Evolutionary conservation across 1,140 invertebrate genomes (phyloP).

Genomic region (Leptopilina clavipes): DNA sequence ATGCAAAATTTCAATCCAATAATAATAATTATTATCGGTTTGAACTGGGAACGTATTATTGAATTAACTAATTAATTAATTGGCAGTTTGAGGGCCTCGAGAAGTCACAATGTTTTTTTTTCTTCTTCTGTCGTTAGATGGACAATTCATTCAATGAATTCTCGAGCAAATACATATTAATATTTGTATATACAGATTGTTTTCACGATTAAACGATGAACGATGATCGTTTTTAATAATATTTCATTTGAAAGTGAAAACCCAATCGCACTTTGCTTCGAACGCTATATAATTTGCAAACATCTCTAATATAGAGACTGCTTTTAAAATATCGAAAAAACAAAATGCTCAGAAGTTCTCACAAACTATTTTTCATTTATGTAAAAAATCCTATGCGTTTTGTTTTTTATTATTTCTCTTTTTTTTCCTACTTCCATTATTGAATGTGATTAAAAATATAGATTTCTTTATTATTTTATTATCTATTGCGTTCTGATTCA

Average conservation of each 20-base stretch:
- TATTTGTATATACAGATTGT: background rate
- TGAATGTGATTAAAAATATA: constrained; percentile 36
- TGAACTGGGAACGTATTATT: constrained; percentile 34
- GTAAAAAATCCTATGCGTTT: constrained; percentile 8
- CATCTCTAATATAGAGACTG: constrained; percentile 63
- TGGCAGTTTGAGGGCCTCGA: constrained; percentile 9
- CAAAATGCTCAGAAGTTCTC: constrained; percentile 38
- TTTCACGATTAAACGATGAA: constrained; percentile 1
- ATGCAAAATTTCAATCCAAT: constrained; percentile 1
- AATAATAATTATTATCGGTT: background rate
- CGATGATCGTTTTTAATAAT: background rate
- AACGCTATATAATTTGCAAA: constrained; percentile 35
- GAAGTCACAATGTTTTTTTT: background rate
- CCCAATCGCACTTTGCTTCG: background rate
- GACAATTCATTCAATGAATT: background rate
- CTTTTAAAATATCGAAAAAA: constrained; percentile 7
- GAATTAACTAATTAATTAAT: constrained; percentile 29
- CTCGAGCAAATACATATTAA: constrained; percentile 13
- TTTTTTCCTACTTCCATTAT: constrained; percentile 13
- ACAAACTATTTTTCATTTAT: constrained; percentile 31
- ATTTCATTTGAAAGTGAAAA: constrained; percentile 1
- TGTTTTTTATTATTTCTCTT: background rate
- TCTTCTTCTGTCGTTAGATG: background rate
- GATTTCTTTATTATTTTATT: constrained; percentile 26
- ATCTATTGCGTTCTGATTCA: constrained; percentile 35